Evolutionary conservation across 92 coral and sea anemone genomes (phyloP), one percentile per base, ranked within the genome.

Genomic region (Zoanthus gigantus): DNA sequence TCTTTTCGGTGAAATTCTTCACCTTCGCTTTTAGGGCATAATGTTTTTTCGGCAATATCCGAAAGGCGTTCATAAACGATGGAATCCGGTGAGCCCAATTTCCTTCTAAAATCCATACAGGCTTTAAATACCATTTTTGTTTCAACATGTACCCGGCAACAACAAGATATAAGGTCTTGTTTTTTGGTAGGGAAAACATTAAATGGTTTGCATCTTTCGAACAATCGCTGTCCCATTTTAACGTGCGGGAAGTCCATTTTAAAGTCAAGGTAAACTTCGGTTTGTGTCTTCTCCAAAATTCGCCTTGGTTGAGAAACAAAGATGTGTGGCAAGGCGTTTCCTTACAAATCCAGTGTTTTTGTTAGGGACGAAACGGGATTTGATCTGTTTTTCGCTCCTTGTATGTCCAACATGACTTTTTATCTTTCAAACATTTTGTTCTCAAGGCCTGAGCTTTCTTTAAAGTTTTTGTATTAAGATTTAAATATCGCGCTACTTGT

Each of bases 221-320:
- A 83, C 28, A 52, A 54, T 13, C 52, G 76, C 65, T 71, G 88
- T 6, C 47, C 47, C 68, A 83, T 83, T 71, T 71, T 72, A 14
- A 83, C 47, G 45, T 83, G 37, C 37, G 80, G 81, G 53, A 44
- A 54, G 44, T 45, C 54, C 31, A 17, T 58, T 71, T 83, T 83
- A 48, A 83, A 83, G 10, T 46, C 88, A 15, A 71, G 76, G 45
- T 68, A 83, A 53, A 72, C 69, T 54, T 71, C 80, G 32, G 87
- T 82, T 52, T 66, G 87, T 8, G 79, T 82, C 75, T 72, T 83
- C 32, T 83, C 81, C 13, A 72, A 80, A 83, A 83, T 83, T 23
- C 72, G 9, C n/a, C 75, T 63, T 4, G 88, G 28, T 45, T 83
- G 80, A 34, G 76, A 56, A 37, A 83, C 81, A 23, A n/a, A 83